Base-by-base conservation (phyloP, 37 sponge, comb jelly and placozoan species). In the Theonella swinhoei region DNA sequence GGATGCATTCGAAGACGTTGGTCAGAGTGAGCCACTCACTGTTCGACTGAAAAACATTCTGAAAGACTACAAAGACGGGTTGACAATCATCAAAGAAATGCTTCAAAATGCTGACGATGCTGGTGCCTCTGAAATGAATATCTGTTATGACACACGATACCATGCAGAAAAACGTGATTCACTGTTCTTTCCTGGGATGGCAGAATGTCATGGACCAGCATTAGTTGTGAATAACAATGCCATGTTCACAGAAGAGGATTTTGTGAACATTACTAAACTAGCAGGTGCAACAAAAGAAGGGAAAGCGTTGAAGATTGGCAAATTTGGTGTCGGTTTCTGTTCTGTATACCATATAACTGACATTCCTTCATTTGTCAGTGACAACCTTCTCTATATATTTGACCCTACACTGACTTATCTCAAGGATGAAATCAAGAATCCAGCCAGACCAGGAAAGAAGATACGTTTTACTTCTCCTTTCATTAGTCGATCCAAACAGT, bases 41-140 rank as follows among this genome's bases (percentile, higher is more conserved):
- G 35, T 62, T 1, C 72, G 93, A 66, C 62, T 92, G 43, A 80
- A 75, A 40, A 88, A 88, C 30, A 92, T 92, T 40, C 40, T 92
- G 67, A 79, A 30, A 66, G 93, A 92, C 33, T 92, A 92, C 86
- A 83, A 88, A 74, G 93, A 88, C 74, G 89, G 89, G 1, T 65
- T 89, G 1, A 87, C 84, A 1, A 88, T 92, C 33, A 68, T 88
- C 34, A 88, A 92, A 73, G 93, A 92, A 70, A 59, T 92, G 38
- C 33, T 92, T 61, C 93, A 92, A 66, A 92, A 92, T 88, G 93
- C 93, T 32, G 93, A 92, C 39, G 93, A 92, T 92, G 93, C 93
- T 32, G 93, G 68, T 19, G 93, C 93, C 17, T 88, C 89, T 8
- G 85, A 88, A 64, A 54, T 92, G 37, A 80, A 84, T 31, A 76